Evolutionary conservation across 1,140 invertebrate species (phyloP).

Genomic region (Lineus longissimus): DNA sequence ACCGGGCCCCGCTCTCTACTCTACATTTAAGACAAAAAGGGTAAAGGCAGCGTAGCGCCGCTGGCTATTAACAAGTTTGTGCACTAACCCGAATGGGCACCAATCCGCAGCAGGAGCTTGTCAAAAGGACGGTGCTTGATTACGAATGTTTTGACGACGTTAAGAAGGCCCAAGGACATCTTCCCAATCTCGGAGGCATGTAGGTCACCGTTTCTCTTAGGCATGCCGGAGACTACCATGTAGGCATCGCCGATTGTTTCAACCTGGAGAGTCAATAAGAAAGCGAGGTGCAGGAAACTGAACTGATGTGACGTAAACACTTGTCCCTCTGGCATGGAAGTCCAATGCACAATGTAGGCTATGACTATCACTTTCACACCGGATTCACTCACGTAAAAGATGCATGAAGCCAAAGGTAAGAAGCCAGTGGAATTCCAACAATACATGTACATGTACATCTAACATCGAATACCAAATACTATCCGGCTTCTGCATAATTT

Average conservation of each 20-base stretch:
- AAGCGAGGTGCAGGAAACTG: background rate
- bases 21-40: too few species aligned
- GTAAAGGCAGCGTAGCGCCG: conserved; percentile 52
- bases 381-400: too few species aligned
- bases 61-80: conserved; percentile 30
- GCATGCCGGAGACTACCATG: conserved; percentile 34
- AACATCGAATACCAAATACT: too few species aligned
- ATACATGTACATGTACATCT: too few species aligned
- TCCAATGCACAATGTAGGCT: too few species aligned
- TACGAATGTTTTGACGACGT: conserved; percentile 74
- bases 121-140: conserved; percentile 77
- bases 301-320: background rate
- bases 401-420: too few species aligned
- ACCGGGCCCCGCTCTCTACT: too few species aligned
- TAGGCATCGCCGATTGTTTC: conserved; percentile 45
- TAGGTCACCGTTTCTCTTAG: conserved; percentile 58
- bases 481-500: too few species aligned
- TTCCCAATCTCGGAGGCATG: conserved; percentile 76
- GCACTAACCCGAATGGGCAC: conserved; percentile 79
- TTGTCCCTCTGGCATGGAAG: too few species aligned
- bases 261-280: background rate
- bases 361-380: too few species aligned
- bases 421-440: too few species aligned
- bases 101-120: conserved; percentile 81
- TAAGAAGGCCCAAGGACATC: conserved; percentile 82